Conservation (phyloP, 2,888 invertebrate genomes). For the Acanthosepion esculentum region DNA sequence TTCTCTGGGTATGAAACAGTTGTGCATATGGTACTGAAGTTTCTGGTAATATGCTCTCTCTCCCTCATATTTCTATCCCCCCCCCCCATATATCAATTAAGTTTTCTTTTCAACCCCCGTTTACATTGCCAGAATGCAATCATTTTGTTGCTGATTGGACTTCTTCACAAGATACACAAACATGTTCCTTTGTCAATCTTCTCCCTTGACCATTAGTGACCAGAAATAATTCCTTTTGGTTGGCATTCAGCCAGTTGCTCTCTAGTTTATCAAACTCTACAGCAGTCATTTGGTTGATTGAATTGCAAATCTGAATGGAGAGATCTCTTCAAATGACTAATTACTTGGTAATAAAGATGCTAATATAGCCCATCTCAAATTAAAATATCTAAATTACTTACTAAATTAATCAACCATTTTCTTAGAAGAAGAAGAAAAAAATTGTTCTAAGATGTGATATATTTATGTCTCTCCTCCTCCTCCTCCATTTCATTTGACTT, state of each 20-base stretch:
- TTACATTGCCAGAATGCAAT: neutral
- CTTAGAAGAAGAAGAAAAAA: too few relatives aligned
- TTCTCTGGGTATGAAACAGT: too few relatives aligned
- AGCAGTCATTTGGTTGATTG: neutral
- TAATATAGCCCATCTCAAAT: neutral
- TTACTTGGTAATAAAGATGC: neutral
- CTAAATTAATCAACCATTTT: neutral
- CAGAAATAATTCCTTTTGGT: neutral
- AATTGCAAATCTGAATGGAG: neutral
- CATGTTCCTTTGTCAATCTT: neutral
- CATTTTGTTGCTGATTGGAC: neutral
- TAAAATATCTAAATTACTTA: neutral
- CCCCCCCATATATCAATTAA: constrained; percentile 33
- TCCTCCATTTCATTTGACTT: too few relatives aligned
- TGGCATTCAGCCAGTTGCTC: neutral
- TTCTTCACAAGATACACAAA: neutral
- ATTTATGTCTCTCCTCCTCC: too few relatives aligned
- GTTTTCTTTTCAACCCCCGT: neutral
- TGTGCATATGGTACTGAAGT: too few relatives aligned
- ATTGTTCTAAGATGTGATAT: too few relatives aligned
- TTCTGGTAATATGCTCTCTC: neutral
- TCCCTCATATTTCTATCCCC: neutral
- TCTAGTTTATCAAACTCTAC: neutral
- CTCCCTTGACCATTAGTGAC: neutral
- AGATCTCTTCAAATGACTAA: neutral